phyloP scores from a whole-genome alignment of 2,888 invertebrate genomes.

The Rhagonycha lutea region DNA sequence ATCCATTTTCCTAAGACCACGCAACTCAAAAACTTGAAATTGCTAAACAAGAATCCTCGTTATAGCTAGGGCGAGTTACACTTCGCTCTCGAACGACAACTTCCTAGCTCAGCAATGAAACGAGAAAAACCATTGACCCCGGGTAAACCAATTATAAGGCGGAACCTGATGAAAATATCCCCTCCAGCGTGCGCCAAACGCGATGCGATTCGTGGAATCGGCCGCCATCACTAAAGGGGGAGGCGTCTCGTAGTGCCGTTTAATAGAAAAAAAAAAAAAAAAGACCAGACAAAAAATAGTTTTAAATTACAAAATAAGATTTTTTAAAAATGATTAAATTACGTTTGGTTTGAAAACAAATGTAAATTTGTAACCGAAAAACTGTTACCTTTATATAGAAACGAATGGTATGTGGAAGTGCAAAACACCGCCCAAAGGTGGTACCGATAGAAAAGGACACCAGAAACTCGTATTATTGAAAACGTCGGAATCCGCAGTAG shows the following conservation, averaged over 20 bases:
- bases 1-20: not conserved
- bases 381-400: not conserved
- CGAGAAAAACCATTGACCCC: conserved; percentile 30
- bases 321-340: not conserved
- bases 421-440: not conserved
- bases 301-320: not conserved
- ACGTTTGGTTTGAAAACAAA: not conserved
- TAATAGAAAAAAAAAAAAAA: not conserved
- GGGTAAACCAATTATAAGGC: conserved; percentile 13
- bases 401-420: not conserved
- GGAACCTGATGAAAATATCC: not conserved
- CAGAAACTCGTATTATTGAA: not conserved
- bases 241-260: not conserved
- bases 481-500: not conserved
- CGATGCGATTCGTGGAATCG: not conserved
- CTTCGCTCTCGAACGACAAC: not conserved
- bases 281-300: conserved; percentile 1
- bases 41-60: not conserved
- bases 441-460: not conserved
- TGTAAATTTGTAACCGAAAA: not conserved
- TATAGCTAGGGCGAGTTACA: not conserved
- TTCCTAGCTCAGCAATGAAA: conserved; percentile 28
- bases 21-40: conserved; percentile 1
- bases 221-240: conserved; percentile 8
- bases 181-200: not conserved